Conservation (phyloP, 2,797 vertebrate genomes). For the Phrynocephalus forsythii region DNA sequence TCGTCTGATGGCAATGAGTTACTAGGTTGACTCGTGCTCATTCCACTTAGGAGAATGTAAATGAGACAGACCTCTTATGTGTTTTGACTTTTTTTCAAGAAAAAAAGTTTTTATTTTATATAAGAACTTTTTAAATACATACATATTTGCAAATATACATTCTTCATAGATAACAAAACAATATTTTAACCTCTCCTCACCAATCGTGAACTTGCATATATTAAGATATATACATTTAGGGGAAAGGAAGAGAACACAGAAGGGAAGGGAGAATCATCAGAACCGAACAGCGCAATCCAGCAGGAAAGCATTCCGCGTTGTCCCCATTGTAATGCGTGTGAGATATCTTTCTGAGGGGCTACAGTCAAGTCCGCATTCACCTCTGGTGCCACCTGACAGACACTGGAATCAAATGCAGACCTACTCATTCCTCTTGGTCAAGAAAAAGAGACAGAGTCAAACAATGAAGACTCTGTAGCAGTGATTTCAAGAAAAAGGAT, state of each 20-base stretch:
- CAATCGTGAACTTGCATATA: neutral
- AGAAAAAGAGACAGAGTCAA: neutral
- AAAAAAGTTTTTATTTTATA: conserved; percentile 8
- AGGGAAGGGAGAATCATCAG: neutral
- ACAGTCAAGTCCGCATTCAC: neutral
- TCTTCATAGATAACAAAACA: conserved; percentile 40
- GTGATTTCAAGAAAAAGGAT: neutral
- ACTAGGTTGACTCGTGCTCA: too few species aligned
- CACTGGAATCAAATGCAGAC: neutral
- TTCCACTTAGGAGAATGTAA: neutral
- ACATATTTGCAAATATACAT: conserved; percentile 45
- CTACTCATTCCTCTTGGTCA: neutral
- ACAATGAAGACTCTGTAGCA: neutral
- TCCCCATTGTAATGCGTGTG: neutral
- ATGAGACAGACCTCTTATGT: neutral
- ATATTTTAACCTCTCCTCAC: conserved; percentile 28
- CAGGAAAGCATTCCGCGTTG: neutral
- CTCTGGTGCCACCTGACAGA: too few species aligned
- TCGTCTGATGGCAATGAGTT: neutral
- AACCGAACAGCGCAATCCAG: neutral
- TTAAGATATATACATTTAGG: neutral
- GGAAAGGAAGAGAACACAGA: neutral
- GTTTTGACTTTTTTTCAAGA: neutral
- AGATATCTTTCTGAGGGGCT: neutral
- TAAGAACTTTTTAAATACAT: conserved; percentile 53